phyloP scores from a whole-genome alignment of 2,888 invertebrate species.

The Apantesis nais region DNA sequence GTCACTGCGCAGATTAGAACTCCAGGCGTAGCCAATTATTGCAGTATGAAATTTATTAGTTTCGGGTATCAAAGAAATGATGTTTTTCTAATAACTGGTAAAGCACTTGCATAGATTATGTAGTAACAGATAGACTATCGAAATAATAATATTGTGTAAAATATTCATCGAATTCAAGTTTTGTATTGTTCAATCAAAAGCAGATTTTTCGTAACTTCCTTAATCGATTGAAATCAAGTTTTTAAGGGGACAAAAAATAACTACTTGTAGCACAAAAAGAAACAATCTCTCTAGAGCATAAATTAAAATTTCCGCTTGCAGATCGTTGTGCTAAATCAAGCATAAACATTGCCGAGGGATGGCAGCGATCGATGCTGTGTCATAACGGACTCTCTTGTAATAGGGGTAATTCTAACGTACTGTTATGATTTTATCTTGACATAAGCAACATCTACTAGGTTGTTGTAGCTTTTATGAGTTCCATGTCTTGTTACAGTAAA shows the following conservation, averaged over 20 bases:
- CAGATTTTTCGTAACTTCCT: slow-evolving; percentile 72
- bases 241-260: slow-evolving; percentile 72
- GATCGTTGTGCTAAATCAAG: slow-evolving; percentile 76
- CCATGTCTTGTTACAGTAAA: slow-evolving; percentile 6
- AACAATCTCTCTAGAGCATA: slow-evolving; percentile 80
- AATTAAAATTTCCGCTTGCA: slow-evolving; percentile 84
- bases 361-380: slow-evolving; percentile 60
- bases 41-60: slow-evolving; percentile 72
- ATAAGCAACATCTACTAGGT: neutral
- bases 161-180: slow-evolving; percentile 50
- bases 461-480: neutral
- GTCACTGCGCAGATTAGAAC: slow-evolving; percentile 79
- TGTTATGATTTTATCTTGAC: neutral
- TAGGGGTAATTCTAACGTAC: slow-evolving; percentile 34
- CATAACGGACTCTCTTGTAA: slow-evolving; percentile 39
- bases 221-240: slow-evolving; percentile 64
- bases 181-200: slow-evolving; percentile 57
- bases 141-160: slow-evolving; percentile 32
- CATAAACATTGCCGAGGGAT: slow-evolving; percentile 77
- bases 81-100: slow-evolving; percentile 52
- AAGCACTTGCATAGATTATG: slow-evolving; percentile 43
- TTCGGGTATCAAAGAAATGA: slow-evolving; percentile 68
- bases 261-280: slow-evolving; percentile 75
- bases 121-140: slow-evolving; percentile 22
- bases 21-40: slow-evolving; percentile 74